Evolutionary conservation across 1,140 invertebrate genomes (phyloP).

Genomic region (Pectinophora gossypiella): DNA sequence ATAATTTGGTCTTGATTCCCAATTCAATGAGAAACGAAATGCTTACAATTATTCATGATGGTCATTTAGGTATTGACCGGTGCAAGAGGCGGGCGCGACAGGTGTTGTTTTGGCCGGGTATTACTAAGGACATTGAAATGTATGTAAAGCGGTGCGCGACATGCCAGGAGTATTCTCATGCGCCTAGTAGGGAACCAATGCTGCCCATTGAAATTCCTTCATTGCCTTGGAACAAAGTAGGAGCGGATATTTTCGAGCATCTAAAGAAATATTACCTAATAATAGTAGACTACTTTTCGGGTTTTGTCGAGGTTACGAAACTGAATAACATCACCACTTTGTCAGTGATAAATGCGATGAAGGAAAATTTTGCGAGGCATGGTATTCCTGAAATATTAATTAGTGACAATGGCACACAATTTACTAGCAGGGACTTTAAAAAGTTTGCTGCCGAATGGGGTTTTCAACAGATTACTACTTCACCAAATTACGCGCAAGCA

Average conservation of each 20-base stretch:
- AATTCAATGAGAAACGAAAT: background rate
- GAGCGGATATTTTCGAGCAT: slow-evolving; percentile 17
- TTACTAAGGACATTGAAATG: slow-evolving; percentile 26
- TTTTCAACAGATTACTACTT: slow-evolving; percentile 15
- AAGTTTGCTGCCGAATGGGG: slow-evolving; percentile 8
- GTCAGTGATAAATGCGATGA: background rate
- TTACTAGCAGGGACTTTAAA: background rate
- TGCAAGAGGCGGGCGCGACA: slow-evolving; percentile 36
- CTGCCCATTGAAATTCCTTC: slow-evolving; percentile 9
- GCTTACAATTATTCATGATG: slow-evolving; percentile 28
- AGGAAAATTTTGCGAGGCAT: background rate
- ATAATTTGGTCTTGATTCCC: background rate
- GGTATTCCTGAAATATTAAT: background rate
- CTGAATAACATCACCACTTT: background rate
- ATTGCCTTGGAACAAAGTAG: slow-evolving; percentile 14
- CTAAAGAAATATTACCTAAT: slow-evolving; percentile 12
- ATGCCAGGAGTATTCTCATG: slow-evolving; percentile 13
- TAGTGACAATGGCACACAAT: background rate
- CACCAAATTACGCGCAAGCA: slow-evolving; percentile 16
- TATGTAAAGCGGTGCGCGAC: slow-evolving; percentile 24
- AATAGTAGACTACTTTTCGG: background rate
- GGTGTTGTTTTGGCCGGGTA: slow-evolving; percentile 47
- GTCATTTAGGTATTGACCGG: slow-evolving; percentile 45
- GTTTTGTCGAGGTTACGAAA: background rate
- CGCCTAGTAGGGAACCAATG: slow-evolving; percentile 7